These are phyloP conservation scores for Clarias gariepinus DNA, from an alignment of 2,113 vertebrate species.

Conservation along the genomic window DNA sequence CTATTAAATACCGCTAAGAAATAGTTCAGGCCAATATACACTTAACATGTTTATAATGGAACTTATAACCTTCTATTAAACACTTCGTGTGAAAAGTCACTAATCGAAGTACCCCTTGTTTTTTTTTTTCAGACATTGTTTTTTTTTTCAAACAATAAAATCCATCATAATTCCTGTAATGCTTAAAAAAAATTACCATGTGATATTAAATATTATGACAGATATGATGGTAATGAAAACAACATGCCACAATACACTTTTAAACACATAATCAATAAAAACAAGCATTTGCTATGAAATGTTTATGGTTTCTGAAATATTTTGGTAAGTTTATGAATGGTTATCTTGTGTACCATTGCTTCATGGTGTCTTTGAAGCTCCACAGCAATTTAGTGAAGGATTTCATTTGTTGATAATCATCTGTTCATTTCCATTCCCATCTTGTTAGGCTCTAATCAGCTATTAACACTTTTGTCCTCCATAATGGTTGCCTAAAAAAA, in stretches of 20 bases:
- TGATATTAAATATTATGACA: neutral
- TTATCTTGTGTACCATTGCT: neutral
- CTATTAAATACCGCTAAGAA: neutral
- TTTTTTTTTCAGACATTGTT: neutral
- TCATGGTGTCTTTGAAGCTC: constrained; percentile 61
- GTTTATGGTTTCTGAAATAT: neutral
- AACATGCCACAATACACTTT: neutral
- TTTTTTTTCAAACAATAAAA: neutral
- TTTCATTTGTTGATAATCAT: constrained; percentile 80
- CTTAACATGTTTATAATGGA: neutral
- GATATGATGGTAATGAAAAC: neutral
- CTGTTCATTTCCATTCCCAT: constrained; percentile 82
- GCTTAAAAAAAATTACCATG: neutral
- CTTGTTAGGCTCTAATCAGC: constrained; percentile 87
- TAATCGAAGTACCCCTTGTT: neutral
- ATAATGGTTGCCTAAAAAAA: constrained; percentile 77
- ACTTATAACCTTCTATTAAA: neutral
- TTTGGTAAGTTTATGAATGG: neutral
- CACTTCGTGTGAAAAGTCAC: neutral
- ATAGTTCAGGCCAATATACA: neutral
- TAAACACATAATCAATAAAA: neutral
- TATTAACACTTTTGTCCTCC: constrained; percentile 87
- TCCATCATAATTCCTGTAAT: neutral
- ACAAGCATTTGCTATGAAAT: neutral
- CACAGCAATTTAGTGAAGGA: constrained; percentile 71